Evolutionary conservation across 2,888 invertebrate species (phyloP), one percentile per base, ranked within the genome.

Genomic region (Yponomeuta cagnagella): DNA sequence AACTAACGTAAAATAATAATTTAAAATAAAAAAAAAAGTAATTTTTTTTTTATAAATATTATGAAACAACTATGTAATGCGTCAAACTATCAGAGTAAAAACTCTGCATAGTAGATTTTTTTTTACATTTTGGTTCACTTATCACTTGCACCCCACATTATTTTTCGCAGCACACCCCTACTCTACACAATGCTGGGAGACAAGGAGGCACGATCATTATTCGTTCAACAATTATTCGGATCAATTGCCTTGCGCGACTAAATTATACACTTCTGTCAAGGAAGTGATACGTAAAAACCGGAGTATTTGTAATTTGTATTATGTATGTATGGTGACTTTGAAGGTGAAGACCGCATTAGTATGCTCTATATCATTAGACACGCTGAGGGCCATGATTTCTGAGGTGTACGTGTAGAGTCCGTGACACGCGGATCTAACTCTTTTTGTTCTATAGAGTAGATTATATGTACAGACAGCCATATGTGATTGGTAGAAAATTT

Each of bases 171-270:
- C 66, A 71, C 68, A 48, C 73, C 71, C 72, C 63, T 31, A 23
- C 65, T 30, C 65, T 15, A 43, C 73, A 80, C 82, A 83, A 83
- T 81, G 80, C 76, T 83, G 84, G 78, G 83, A 83, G 80, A 74
- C 67, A 67, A 33, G 33, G 67, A 72, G 70, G 63, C 73, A 74
- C 66, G 15, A 67, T 64, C 33, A 67, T 37, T 48, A 69, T 48
- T 70, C 73, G 76, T 71, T 73, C 64, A 74, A 78, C 79, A 83
- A 82, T 84, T 81, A 84, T 82, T 82, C 74, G 77, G 77, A 79
- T 80, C 82, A 83, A 83, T 80, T 80, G 81, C 75, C 79, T 78
- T 77, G 73, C 72, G 70, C 33, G 33, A 67, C 37, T 67, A 43
- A 67, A 67, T 67, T 67, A 67, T 15, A 67, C n/a, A 67, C 37